Evolutionary conservation across 2,888 invertebrate species (phyloP), one percentile per base, ranked within the genome.

Genomic region (Hydriomena furcata): DNA sequence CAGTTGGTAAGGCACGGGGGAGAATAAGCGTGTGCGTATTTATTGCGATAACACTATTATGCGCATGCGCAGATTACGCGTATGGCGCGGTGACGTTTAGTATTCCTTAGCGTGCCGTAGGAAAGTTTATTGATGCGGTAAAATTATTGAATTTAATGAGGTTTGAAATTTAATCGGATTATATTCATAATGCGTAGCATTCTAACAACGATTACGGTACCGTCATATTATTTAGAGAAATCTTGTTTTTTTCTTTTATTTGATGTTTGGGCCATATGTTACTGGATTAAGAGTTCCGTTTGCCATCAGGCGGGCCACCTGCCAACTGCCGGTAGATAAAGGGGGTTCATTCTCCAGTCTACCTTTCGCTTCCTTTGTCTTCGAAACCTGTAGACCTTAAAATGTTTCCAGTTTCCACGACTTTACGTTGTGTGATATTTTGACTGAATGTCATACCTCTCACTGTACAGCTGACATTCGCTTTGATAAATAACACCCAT

Each of bases 391-490:
- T 13, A 37, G 41, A 46, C 46, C 46, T 52, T 51, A 28, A 8
- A 20, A 27, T 12, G 41, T 36, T 46, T 52, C 42, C 23, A 20
- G 41, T 36, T 46, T 52, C 42, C 23, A 42, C 25, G 32, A 27
- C 28, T 46, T 7, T 41, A 46, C 46, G 30, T 25, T 21, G 17
- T 43, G 6, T 52, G 46, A 41, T 52, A 43, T 52, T 42, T 46
- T 35, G 21, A 32, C 25, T 25, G 10, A 48, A 53, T 48, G 32
- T 41, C 44, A 27, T 31, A 31, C 43, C 52, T 48, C 43, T 38
- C 24, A 30, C 13, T 24, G 1, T 23, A 40, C 23, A 6, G 25
- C 36, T 54, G 49, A 28, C 42, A 49, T 54, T 49, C 30, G 20
- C 30, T 41, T 40, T 37, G 37, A 34, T 49, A 35, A 45, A 46